Conservation (phyloP, 2,113 vertebrate genomes). For the Zosterops hypoxanthus region DNA sequence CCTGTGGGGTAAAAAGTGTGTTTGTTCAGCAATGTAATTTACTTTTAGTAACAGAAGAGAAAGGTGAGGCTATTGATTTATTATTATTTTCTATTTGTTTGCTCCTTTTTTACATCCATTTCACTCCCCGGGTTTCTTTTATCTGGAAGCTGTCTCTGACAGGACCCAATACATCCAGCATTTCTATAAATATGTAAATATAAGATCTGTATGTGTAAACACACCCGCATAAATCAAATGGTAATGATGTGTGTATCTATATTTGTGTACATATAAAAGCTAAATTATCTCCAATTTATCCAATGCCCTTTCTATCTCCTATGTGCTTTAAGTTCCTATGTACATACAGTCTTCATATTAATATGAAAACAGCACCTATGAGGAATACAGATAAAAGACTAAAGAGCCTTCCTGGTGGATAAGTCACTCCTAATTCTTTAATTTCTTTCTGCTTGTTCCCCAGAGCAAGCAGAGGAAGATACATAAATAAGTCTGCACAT, state of each 20-base stretch:
- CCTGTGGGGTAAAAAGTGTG: not conserved
- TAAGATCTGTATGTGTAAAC: conserved; percentile 49
- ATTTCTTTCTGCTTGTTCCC: conserved; percentile 3
- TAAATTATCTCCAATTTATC: conserved; percentile 53
- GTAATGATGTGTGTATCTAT: conserved; percentile 55
- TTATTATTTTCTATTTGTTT: conserved; percentile 20
- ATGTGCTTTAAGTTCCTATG: not conserved
- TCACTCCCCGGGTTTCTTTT: not conserved
- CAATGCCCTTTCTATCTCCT: not conserved
- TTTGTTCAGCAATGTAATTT: conserved; percentile 8
- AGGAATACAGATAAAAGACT: conserved; percentile 25
- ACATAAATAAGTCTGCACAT: not conserved
- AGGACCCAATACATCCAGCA: conserved; percentile 14
- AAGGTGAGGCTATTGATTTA: conserved; percentile 10
- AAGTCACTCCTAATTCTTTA: conserved; percentile 17
- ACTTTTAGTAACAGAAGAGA: not conserved
- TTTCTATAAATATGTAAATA: conserved; percentile 60
- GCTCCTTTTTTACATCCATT: not conserved
- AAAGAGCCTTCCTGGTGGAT: not conserved
- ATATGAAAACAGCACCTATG: not conserved
- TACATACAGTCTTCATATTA: not conserved
- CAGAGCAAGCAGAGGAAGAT: not conserved
- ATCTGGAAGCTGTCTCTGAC: conserved; percentile 7
- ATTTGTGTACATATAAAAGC: conserved; percentile 37
- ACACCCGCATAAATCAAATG: conserved; percentile 43